Evolutionary conservation across 1,140 invertebrate genomes (phyloP).

Genomic region (Cotesia vestalis): DNA sequence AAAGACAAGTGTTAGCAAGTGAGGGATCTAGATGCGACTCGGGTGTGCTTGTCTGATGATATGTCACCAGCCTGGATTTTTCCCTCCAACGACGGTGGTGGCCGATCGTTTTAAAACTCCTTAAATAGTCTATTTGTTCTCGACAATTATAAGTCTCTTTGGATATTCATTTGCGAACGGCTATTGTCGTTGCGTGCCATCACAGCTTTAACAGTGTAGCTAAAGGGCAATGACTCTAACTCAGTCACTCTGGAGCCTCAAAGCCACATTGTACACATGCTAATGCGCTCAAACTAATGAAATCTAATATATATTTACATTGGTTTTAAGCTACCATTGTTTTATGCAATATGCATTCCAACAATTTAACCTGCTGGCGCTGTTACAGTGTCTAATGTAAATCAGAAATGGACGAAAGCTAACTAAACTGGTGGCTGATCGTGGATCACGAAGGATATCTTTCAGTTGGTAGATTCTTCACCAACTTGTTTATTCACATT

Average conservation of each 20-base stretch:
- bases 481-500: no score
- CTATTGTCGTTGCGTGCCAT: slow-evolving; percentile 34
- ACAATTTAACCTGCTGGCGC: slow-evolving; percentile 16
- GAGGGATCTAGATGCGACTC: slow-evolving; percentile 55
- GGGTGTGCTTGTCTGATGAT: neutral
- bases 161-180: slow-evolving; percentile 38
- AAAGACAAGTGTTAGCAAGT: no score
- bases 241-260: slow-evolving; percentile 11
- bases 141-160: slow-evolving; percentile 9
- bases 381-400: no score
- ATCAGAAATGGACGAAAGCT: slow-evolving; percentile 1
- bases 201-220: slow-evolving; percentile 21
- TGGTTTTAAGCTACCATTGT: no score
- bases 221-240: slow-evolving; percentile 36
- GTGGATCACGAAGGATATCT: neutral
- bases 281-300: slow-evolving; percentile 13
- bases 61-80: slow-evolving; percentile 26
- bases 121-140: slow-evolving; percentile 47
- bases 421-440: neutral
- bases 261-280: slow-evolving; percentile 18
- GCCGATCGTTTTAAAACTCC: slow-evolving; percentile 54
- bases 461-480: no score
- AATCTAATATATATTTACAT: slow-evolving; percentile 23
- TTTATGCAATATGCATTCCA: neutral
- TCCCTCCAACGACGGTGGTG: slow-evolving; percentile 30